Base-by-base conservation (phyloP, 2,888 invertebrate genomes). In the Synanthedon andrenaeformis region DNA sequence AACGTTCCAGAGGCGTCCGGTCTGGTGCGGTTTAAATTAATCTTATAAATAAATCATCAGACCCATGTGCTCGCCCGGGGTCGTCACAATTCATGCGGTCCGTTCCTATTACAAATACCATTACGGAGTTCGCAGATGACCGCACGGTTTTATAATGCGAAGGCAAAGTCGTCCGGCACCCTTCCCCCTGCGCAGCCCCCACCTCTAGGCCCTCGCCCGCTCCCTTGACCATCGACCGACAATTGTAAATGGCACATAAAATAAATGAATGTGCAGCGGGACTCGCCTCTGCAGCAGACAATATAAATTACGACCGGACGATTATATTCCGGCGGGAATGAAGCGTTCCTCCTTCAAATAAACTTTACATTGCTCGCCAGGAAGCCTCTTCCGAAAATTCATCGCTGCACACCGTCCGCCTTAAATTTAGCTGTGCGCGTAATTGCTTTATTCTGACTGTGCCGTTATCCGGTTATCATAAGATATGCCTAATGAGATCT, bases 231-330 rank as follows among this genome's bases (percentile, higher is more conserved):
- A 88, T 88, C 87, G 88, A 88, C 87, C 88, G 88, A 88, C 88
- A 87, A 88, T 88, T 88, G 88, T 88, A 88, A 88, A 88, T 88
- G 88, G 88, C 88, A 88, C 88, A 88, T 88, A 88, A 88, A 88
- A 88, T 88, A 88, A 88, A 88, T 88, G 88, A 88, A 88, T 88
- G 88, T 88, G 88, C 88, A 86, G 81, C 81, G 86, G 83, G 84
- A 84, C 85, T 82, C 82, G 86, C 83, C 87, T 87, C 88, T 88
- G 88, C 88, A 88, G 80, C 87, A 88, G 88, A 88, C 88, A 88
- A 88, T 88, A 88, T 88, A 88, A 88, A 88, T 88, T 88, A 88
- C 88, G 83, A 83, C 76, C 85, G 86, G 84, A 82, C 88, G 88
- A 88, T 88, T 88, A 88, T 88, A 88, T 88, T 88, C 88, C 83